Evolutionary conservation across 2,888 invertebrate genomes (phyloP).

Genomic region (Cyclophora albipunctata): DNA sequence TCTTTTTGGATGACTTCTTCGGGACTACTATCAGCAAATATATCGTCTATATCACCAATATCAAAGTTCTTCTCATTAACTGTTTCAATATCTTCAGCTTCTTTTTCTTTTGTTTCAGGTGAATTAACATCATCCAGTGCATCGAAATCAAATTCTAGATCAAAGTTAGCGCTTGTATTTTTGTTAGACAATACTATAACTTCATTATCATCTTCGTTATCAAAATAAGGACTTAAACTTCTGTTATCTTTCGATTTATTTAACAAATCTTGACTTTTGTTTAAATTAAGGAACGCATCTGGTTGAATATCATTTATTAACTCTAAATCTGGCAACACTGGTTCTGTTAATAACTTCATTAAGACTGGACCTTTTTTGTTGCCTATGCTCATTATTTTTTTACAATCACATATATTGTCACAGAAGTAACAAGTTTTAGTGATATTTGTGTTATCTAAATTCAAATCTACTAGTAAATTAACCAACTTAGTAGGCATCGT

Average conservation of each 20-base stretch:
- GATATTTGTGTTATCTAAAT: slow-evolving; percentile 43
- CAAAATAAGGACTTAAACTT: no score
- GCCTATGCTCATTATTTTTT: slow-evolving; percentile 27
- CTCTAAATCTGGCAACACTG: slow-evolving; percentile 44
- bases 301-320: slow-evolving; percentile 47
- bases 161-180: slow-evolving; percentile 17
- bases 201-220: no score
- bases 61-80: slow-evolving; percentile 48
- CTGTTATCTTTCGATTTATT: slow-evolving; percentile 6
- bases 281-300: slow-evolving; percentile 33
- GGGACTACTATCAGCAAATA: slow-evolving; percentile 43
- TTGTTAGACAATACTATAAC: no score
- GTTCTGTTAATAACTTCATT: slow-evolving; percentile 29
- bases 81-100: slow-evolving; percentile 4
- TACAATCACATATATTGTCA: slow-evolving; percentile 56
- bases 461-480: slow-evolving; percentile 64
- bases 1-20: slow-evolving; percentile 10
- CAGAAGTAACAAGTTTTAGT: slow-evolving; percentile 58
- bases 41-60: slow-evolving; percentile 61
- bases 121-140: slow-evolving; percentile 18
- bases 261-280: slow-evolving; percentile 10
- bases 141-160: slow-evolving; percentile 39
- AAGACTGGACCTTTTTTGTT: slow-evolving; percentile 21
- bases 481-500: slow-evolving; percentile 49
- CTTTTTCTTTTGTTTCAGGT: slow-evolving; percentile 12